These are phyloP conservation scores for Falco peregrinus DNA, from an alignment of 2,797 vertebrate species.

Conservation along the genomic window DNA sequence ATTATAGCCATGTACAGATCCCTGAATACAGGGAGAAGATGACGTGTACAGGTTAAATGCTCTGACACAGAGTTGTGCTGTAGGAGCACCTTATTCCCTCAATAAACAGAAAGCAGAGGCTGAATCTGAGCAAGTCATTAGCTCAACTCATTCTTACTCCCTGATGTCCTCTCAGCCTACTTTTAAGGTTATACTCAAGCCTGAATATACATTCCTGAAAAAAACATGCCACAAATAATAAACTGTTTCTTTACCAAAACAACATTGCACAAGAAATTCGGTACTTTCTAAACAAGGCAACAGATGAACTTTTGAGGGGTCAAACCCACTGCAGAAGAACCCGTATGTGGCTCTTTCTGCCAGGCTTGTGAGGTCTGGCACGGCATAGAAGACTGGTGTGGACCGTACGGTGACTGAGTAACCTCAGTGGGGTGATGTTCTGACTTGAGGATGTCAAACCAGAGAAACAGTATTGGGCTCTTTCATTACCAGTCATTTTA, in stretches of 20 bases:
- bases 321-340: background rate
- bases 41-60: background rate
- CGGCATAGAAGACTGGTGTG: fast-evolving
- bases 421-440: fast-evolving
- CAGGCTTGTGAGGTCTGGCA: background rate
- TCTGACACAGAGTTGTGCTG: background rate
- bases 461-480: background rate
- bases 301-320: background rate
- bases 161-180: slow-evolving; percentile 7
- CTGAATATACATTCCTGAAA: background rate
- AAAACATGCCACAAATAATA: slow-evolving; percentile 52
- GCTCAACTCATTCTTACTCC: slow-evolving; percentile 14
- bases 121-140: slow-evolving; percentile 9
- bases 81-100: background rate
- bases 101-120: background rate
- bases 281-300: background rate
- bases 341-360: background rate
- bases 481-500: background rate
- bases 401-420: fast-evolving
- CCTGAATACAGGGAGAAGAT: background rate
- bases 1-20: background rate
- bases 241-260: background rate
- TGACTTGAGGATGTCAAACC: fast-evolving
- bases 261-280: background rate
- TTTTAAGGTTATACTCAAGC: slow-evolving; percentile 26